These are phyloP conservation scores for Coracopsis vasa DNA, from an alignment of 2,113 vertebrate species.

Conservation along the genomic window DNA sequence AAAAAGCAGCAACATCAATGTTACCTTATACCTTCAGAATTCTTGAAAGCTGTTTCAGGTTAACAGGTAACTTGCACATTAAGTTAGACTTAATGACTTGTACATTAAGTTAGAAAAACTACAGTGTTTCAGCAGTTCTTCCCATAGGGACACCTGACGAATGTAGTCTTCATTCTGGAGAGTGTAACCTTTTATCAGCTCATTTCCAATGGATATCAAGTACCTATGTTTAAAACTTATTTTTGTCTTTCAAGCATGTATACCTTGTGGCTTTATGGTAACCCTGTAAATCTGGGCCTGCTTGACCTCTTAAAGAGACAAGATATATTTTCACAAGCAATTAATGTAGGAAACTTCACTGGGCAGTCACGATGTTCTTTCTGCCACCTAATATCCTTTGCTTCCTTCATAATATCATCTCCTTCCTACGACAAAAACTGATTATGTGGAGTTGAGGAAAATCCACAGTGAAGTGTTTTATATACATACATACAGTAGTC, in stretches of 20 bases:
- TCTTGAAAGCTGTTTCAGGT: background rate
- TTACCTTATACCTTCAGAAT: background rate
- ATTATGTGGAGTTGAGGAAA: background rate
- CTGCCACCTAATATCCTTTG: background rate
- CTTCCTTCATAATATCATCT: background rate
- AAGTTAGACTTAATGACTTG: background rate
- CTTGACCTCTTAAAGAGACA: background rate
- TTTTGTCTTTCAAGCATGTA: background rate
- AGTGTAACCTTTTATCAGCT: background rate
- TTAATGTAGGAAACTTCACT: background rate
- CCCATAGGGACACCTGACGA: background rate
- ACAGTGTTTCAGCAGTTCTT: background rate
- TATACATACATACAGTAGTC: background rate
- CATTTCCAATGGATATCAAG: background rate
- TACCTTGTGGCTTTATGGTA: background rate
- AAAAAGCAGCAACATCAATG: background rate
- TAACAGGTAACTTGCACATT: background rate
- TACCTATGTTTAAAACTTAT: background rate
- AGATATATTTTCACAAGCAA: background rate
- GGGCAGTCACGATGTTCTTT: background rate
- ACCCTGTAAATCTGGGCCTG: background rate
- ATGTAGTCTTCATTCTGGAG: background rate
- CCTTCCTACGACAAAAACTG: background rate
- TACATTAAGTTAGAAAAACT: background rate
- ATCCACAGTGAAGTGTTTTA: background rate